phyloP scores from a whole-genome alignment of 2,888 invertebrate genomes.

The Troides aeacus region DNA sequence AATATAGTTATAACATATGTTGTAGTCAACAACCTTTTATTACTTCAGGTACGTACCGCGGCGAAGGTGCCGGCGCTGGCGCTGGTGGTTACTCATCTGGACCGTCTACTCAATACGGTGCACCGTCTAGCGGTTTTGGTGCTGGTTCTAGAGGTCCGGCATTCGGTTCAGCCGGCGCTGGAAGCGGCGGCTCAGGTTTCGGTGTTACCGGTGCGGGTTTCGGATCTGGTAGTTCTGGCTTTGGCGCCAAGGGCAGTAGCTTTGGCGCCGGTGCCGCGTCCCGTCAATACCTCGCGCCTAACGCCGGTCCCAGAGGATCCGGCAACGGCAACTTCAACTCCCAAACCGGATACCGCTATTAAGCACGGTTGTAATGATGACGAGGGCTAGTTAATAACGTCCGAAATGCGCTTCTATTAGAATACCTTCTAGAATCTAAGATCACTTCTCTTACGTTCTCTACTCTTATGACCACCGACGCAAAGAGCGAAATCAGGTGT shows the following conservation, averaged over 20 bases:
- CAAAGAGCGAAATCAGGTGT: constrained; percentile 3
- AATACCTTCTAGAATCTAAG: constrained; percentile 6
- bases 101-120: constrained; percentile 39
- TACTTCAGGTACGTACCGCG: constrained; percentile 67
- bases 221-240: constrained; percentile 36
- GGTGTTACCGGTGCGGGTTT: constrained; percentile 31
- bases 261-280: constrained; percentile 56
- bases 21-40: no score
- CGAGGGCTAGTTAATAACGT: constrained; percentile 24
- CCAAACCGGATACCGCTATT: constrained; percentile 71
- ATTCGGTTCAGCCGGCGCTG: constrained; percentile 33
- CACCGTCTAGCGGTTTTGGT: constrained; percentile 41
- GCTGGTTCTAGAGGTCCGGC: constrained; percentile 34
- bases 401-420: constrained; percentile 17
- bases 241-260: constrained; percentile 32
- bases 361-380: constrained; percentile 37
- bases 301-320: constrained; percentile 60
- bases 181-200: constrained; percentile 31
- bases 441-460: constrained; percentile 11
- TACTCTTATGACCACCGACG: constrained; percentile 23
- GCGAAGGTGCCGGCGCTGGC: constrained; percentile 60
- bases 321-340: constrained; percentile 72
- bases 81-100: constrained; percentile 41
- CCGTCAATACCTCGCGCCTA: constrained; percentile 70
- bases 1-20: no score